These are phyloP conservation scores for Brachionus angularis DNA, from an alignment of 1,140 invertebrate species.

Conservation along the genomic window DNA sequence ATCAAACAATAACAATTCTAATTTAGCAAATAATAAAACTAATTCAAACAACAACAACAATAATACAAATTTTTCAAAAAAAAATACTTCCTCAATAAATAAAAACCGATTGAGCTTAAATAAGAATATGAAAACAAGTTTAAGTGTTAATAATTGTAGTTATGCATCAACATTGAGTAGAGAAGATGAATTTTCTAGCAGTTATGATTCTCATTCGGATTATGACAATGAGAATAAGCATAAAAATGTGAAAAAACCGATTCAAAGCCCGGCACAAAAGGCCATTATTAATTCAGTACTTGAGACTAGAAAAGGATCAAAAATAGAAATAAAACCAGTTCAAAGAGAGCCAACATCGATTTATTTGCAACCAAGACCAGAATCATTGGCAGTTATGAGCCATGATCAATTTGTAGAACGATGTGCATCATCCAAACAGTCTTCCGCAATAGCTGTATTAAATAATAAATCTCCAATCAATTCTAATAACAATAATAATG, in stretches of 20 bases:
- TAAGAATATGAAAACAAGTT: background rate
- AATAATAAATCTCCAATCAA: background rate
- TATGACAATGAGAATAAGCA: background rate
- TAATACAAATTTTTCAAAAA: too few relatives aligned
- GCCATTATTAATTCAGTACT: too few relatives aligned
- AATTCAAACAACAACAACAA: too few relatives aligned
- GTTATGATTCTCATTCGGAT: conserved; percentile 40
- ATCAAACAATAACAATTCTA: too few relatives aligned
- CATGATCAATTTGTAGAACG: conserved; percentile 18
- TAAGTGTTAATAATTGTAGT: background rate
- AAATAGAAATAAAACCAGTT: too few relatives aligned
- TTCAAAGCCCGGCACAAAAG: too few relatives aligned
- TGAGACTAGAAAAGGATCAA: too few relatives aligned
- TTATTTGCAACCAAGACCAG: conserved; percentile 3
- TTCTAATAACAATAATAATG: background rate
- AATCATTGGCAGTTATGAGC: conserved; percentile 23
- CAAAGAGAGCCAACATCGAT: too few relatives aligned
- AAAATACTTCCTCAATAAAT: too few relatives aligned
- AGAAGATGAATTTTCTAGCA: conserved; percentile 35
- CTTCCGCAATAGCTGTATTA: background rate
- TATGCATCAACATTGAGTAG: conserved; percentile 24
- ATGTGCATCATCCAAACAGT: background rate
- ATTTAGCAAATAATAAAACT: too few relatives aligned
- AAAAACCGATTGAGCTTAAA: too few relatives aligned
- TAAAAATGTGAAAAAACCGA: background rate